Base-by-base conservation (phyloP, 2,113 vertebrate genomes). In the Perca fluviatilis region DNA sequence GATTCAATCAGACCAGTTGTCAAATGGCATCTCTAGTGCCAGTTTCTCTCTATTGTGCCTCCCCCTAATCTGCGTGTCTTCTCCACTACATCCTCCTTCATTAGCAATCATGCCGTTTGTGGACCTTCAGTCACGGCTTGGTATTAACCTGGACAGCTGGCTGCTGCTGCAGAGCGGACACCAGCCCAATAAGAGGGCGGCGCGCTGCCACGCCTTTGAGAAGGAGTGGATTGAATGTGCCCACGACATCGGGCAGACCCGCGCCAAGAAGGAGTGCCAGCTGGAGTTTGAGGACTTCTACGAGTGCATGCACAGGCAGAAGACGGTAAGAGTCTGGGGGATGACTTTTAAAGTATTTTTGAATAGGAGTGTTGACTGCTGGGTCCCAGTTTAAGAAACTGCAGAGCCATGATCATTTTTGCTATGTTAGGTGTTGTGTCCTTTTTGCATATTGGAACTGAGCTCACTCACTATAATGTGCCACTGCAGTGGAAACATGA, bases 211-310 rank as follows among this genome's bases (percentile, higher is more conserved):
- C 46, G 96, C 96, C 50, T 99, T 99, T 76, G 97, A 99, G 91
- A 98, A 98, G 86, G 98, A 99, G 64, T 99, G 97, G 97, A 91
- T 99, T 7, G 97, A 98, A 49, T 99, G 98, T 15, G 12, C 95
- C 0, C 92, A 96, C 62, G 97, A 96, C 66, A 97, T 99, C 14
- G 98, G 98, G 8, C 78, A 84, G 77, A 96, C 63, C 27, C 96
- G 98, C 0, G 97, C 98, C 47, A 89, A 91, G 58, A 96, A 92
- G 49, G 98, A 99, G 90, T 99, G 98, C 87, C 89, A 89, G 63
- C 46, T 95, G 49, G 98, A 99, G 91, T 95, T 90, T 67, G 97
- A 99, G 21, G 98, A 99, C 83, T 97, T 99, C 67, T 66, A 88
- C 1, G 98, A 99, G 87, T 99, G 98, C 88, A 88, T 98, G 87